Base-by-base conservation (phyloP, 2,113 vertebrate genomes). In the Plectropomus leopardus region DNA sequence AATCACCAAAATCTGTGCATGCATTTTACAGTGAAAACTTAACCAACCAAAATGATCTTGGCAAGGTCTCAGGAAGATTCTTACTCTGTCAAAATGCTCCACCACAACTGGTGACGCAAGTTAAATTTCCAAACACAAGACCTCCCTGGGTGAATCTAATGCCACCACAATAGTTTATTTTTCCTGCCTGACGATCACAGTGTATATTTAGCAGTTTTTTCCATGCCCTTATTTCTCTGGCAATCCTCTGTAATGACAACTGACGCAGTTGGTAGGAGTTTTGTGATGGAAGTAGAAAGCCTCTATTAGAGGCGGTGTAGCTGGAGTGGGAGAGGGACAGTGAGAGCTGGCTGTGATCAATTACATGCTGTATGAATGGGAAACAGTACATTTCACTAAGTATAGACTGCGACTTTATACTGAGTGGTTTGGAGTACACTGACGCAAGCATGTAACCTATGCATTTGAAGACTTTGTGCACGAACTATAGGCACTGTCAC, bases 281-380 rank as follows among this genome's bases (percentile, higher is more conserved):
- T 19, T 26, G 59, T 15, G 44, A 66, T 45, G 54, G 54, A 57
- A 61, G 14, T 36, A 32, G 15, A 82, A 69, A 59, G 82, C 51
- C 40, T 79, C 16, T 8, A 34, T 79, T 69, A 74, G 30, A 55
- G 40, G 61, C 45, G 47, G 26, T 40, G 26, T 30, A 26, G 45
- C 16, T 15, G 45, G 17, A 26, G 78, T 23, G 44, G 40, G 45
- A 47, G 36, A 36, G 9, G 32, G 60, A 51, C n/a, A n/a, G 54
- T 10, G 34, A 26, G 42, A 13, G 32, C 19, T 14, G 5, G 63
- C 45, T 24, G 54, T 30, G 57, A 48, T 36, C 64, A n/a, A 50
- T 63, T 44, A 63, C 30, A 44, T 26, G 26, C 16, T 34, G 71
- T 42, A 51, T 53, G 28, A 55, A 40, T 1, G 59, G 45, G 42